Base-by-base conservation (phyloP, 2,113 vertebrate species). In the Carlito syrichta region DNA sequence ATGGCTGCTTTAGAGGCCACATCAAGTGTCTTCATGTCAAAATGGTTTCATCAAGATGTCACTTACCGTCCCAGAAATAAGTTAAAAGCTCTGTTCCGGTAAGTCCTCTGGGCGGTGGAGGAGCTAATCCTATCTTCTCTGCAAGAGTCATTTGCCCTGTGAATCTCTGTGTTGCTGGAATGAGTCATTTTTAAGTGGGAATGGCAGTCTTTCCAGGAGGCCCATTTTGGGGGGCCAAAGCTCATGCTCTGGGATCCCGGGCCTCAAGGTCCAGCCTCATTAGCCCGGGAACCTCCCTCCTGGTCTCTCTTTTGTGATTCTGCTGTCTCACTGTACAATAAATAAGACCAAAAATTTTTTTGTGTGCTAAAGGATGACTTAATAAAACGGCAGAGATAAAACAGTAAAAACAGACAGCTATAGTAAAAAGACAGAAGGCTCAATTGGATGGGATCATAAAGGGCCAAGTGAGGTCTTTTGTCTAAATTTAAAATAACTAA, bases 401-500 rank as follows among this genome's bases (percentile, higher is more conserved):
- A 66, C n/a, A 87, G 35, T 66, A 85, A 94, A 95, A 96, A 68
- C 86, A 93, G 89, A 96, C 14, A 58, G 63, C 48, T 60, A 73
- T 54, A 62, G 58, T 52, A 92, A 81, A 95, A 96, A 93, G 90
- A 91, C 58, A 74, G 76, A 94, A 89, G 93, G 43, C 27, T 81
- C 63, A 5, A 9, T 30, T 92, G 79, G 17, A 62, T 85, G 58
- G 25, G 81, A 62, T 45, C 68, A 84, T 76, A 52, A 87, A 94
- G 27, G 50, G 79, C 84, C 71, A 86, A 89, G 50, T 52, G 74
- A 91, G 62, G 84, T 22, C 85, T 92, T 95, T 92, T 85, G 74
- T 96, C 79, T 96, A 79, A 86, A 96, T 96, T 76, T 87, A 92
- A 93, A 86, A 83, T 83, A 76, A 84, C 48, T 54, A 25, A 91